Evolutionary conservation across 2,113 vertebrate species (phyloP).

Genomic region (Clarias gariepinus): DNA sequence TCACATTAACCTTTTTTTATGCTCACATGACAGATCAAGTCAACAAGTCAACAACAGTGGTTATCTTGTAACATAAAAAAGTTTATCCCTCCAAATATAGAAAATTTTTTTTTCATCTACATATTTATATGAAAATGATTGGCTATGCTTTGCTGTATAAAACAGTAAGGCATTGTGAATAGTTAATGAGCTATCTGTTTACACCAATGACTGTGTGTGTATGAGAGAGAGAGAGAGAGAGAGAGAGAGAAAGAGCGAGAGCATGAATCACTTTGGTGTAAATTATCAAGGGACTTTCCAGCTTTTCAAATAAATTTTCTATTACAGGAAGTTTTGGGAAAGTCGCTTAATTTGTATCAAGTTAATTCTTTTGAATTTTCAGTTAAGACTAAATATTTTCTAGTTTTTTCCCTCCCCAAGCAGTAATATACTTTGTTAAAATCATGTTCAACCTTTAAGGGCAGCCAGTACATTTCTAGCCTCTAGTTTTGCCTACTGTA

Average conservation of each 20-base stretch:
- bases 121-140: not conserved
- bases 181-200: slow-evolving; percentile 3
- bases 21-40: not conserved
- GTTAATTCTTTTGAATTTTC: not conserved
- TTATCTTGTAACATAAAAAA: not conserved
- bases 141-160: not conserved
- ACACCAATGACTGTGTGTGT: not conserved
- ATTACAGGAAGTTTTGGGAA: not conserved
- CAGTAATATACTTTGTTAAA: not conserved
- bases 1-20: not conserved
- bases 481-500: not conserved
- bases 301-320: not conserved
- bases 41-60: not conserved
- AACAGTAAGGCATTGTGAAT: not conserved
- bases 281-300: slow-evolving; percentile 8
- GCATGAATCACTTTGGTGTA: not conserved
- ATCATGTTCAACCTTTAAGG: not conserved
- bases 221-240: not conserved
- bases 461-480: not conserved
- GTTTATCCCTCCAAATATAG: not conserved
- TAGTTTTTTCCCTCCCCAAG: not conserved
- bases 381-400: not conserved
- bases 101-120: not conserved
- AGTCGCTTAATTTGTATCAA: not conserved
- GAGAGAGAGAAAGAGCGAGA: not conserved